Base-by-base conservation (phyloP, 2,113 vertebrate species). In the Myxocyprinus asiaticus region DNA sequence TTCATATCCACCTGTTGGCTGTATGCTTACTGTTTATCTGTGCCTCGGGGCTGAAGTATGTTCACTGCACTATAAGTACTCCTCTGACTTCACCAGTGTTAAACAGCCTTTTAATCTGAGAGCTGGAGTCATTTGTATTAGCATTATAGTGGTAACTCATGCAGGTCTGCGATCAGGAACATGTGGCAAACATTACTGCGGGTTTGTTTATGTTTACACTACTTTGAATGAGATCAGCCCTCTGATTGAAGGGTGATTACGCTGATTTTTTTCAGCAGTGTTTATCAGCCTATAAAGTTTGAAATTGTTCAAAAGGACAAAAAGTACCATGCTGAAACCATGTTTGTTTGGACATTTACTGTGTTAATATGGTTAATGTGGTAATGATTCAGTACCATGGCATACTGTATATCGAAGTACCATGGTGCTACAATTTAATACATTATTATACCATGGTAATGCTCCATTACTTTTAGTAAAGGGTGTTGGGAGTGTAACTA, bases 191-290 rank as follows among this genome's bases (percentile, higher is more conserved):
- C 63, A 67, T 77, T 66, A 56, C 43, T 17, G 66, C 1, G 6
- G 14, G 61, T 15, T 45, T 1, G 33, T 70, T 53, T 51, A 45
- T 14, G 45, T 79, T 85, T 87, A 58, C 55, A 56, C 76, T 67
- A 9, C 56, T 33, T 33, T 33, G 22, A 33, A 33, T 33, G 22
- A 33, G 22, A 33, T 33, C 22, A 33, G 22, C 22, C 3, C 33
- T 56, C 51, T 58, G 68, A 44, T 50, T n/a, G 55, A 45, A 61
- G 56, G 12, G n/a, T 63, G 9, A 62, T 50, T 70, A 11, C 5
- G 4, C 59, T 59, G 17, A 56, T 9, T 17, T n/a, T 22, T 55
- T 45, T 72, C 22, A 72, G 9, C 0, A 22, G n/a, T 72, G 55
- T 72, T 72, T 61, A 72, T 72, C 53, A 56, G 51, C 42, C 55